Evolutionary conservation across 2,797 vertebrate genomes (phyloP).

Genomic region (Mallotus villosus): DNA sequence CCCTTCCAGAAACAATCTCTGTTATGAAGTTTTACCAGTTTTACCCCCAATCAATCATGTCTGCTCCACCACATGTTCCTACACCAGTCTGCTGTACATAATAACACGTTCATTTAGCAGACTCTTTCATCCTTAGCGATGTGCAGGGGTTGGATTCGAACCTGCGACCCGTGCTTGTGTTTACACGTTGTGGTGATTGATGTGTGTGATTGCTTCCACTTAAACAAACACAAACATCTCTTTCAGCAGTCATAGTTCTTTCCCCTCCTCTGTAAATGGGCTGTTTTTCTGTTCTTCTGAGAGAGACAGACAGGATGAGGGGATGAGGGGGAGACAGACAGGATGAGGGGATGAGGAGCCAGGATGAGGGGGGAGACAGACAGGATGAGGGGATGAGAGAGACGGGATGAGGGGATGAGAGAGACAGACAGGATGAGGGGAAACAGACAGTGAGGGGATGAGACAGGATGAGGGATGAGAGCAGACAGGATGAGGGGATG

Average conservation of each 20-base stretch:
- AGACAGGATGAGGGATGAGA: constrained; percentile 29
- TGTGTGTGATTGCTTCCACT: too few species aligned
- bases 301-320: constrained; percentile 8
- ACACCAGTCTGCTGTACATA: too few species aligned
- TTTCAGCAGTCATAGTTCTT: neutral
- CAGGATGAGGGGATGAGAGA: constrained; percentile 17
- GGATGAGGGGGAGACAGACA: constrained; percentile 25
- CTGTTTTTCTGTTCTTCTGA: neutral
- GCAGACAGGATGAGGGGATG: constrained; percentile 6
- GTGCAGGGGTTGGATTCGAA: too few species aligned
- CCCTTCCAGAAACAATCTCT: neutral
- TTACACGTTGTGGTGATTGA: too few species aligned
- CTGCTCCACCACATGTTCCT: too few species aligned
- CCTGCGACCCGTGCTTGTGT: too few species aligned
- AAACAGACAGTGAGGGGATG: too few species aligned
- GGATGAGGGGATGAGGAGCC: too few species aligned
- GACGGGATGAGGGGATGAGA: constrained; percentile 12
- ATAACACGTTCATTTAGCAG: too few species aligned
- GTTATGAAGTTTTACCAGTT: neutral
- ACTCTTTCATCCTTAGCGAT: too few species aligned
- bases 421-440: constrained; percentile 6
- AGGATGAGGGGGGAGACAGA: neutral
- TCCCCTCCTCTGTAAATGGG: too few species aligned
- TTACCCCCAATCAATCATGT: too few species aligned
- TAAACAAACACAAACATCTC: neutral